Evolutionary conservation across 2,888 invertebrate species (phyloP).

Genomic region (Lamellibrachia columna): DNA sequence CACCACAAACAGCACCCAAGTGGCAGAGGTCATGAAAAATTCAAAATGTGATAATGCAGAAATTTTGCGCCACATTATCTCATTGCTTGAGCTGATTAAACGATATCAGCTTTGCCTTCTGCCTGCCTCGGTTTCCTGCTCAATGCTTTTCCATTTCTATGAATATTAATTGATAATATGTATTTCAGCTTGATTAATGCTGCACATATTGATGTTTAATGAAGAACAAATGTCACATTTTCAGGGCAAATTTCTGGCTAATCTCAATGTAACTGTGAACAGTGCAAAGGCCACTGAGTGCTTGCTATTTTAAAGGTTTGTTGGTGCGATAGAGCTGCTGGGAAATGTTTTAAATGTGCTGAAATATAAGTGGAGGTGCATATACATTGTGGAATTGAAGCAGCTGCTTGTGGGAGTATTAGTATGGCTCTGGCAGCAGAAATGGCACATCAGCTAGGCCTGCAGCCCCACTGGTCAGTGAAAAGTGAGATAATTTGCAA

Average conservation of each 20-base stretch:
- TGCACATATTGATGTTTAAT: not conserved
- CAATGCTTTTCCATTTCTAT: conserved; percentile 6
- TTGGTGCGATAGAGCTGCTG: not conserved
- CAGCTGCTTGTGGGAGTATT: not conserved
- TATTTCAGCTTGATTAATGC: not conserved
- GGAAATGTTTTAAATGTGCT: not conserved
- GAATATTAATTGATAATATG: not conserved
- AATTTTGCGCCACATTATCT: not conserved
- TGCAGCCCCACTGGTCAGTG: not conserved
- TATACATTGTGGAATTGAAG: not conserved
- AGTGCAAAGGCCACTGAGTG: not conserved
- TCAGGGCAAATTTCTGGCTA: not conserved
- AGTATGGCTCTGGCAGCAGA: not conserved
- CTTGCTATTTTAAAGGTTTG: not conserved
- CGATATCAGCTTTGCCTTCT: not conserved
- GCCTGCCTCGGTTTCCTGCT: not conserved
- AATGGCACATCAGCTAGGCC: not conserved
- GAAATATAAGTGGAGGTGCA: not conserved
- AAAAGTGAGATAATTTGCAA: conserved; percentile 16
- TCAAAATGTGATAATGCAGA: not conserved
- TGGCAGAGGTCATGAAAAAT: conserved; percentile 11
- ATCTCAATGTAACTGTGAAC: not conserved
- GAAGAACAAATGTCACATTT: not conserved
- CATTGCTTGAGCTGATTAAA: not conserved
- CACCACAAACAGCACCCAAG: not conserved